phyloP scores from a whole-genome alignment of 2,888 invertebrate genomes.

The Cremastobaeus sp. region DNA sequence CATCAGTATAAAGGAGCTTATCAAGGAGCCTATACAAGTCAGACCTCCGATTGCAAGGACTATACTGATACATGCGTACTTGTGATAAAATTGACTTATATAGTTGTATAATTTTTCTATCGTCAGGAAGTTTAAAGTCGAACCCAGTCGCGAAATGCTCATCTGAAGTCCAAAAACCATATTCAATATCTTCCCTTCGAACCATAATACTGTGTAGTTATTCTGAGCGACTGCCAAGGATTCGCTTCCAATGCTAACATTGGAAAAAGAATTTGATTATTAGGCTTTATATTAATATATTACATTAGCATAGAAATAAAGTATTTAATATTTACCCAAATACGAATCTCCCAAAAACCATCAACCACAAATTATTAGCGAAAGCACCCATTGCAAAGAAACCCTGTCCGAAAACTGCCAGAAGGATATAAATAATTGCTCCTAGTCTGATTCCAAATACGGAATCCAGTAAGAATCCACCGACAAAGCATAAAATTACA shows the following conservation, averaged over 20 bases:
- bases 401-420: slow-evolving; percentile 92
- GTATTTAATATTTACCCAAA: slow-evolving; percentile 85
- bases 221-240: slow-evolving; percentile 98
- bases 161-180: slow-evolving; percentile 98
- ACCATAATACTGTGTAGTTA: slow-evolving; percentile 98
- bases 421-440: slow-evolving; percentile 92
- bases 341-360: slow-evolving; percentile 94
- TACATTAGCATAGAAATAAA: too few relatives aligned
- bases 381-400: slow-evolving; percentile 92
- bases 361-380: slow-evolving; percentile 89
- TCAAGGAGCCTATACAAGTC: slow-evolving; percentile 91
- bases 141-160: slow-evolving; percentile 96
- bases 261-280: background rate
- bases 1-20: slow-evolving; percentile 88
- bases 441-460: slow-evolving; percentile 96
- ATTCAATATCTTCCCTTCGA: slow-evolving; percentile 97
- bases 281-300: too few relatives aligned
- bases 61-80: slow-evolving; percentile 86
- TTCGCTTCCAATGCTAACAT: slow-evolving; percentile 93
- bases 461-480: slow-evolving; percentile 96
- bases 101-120: slow-evolving; percentile 94
- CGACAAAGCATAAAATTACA: slow-evolving; percentile 95
- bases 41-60: slow-evolving; percentile 87
- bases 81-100: slow-evolving; percentile 83
- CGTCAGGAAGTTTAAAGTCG: slow-evolving; percentile 95